These are phyloP conservation scores for Megaustenia siamemsis DNA, from an alignment of 2,888 invertebrate genomes.

Conservation along the genomic window DNA sequence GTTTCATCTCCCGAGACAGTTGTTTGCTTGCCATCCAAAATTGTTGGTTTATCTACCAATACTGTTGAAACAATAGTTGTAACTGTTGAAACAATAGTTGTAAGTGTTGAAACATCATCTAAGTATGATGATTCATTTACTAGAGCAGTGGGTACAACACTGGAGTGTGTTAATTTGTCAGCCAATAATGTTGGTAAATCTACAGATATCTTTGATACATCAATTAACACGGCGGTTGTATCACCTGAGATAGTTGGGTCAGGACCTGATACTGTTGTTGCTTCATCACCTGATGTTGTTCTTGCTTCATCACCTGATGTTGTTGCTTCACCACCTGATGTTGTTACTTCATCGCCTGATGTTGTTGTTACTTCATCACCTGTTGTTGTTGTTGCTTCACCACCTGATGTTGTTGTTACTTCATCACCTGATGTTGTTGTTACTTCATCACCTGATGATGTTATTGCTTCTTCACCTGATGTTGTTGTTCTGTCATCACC, in stretches of 20 bases:
- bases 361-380: not conserved
- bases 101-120: too few species aligned
- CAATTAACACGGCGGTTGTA: too few species aligned
- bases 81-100: too few species aligned
- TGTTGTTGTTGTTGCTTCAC: not conserved
- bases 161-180: not conserved
- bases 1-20: not conserved
- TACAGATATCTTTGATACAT: too few species aligned
- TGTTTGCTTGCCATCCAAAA: not conserved
- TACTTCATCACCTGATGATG: not conserved
- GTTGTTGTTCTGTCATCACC: not conserved
- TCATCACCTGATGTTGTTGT: not conserved
- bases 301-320: not conserved
- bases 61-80: not conserved
- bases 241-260: not conserved
- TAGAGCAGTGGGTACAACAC: too few species aligned
- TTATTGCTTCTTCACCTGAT: conserved; percentile 7
- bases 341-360: not conserved
- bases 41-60: not conserved
- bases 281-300: not conserved
- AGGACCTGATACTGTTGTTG: not conserved
- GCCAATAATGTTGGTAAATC: not conserved
- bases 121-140: too few species aligned
- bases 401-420: not conserved
- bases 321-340: not conserved